phyloP scores from a whole-genome alignment of 2,113 vertebrate genomes.

The Phoxinus phoxinus region DNA sequence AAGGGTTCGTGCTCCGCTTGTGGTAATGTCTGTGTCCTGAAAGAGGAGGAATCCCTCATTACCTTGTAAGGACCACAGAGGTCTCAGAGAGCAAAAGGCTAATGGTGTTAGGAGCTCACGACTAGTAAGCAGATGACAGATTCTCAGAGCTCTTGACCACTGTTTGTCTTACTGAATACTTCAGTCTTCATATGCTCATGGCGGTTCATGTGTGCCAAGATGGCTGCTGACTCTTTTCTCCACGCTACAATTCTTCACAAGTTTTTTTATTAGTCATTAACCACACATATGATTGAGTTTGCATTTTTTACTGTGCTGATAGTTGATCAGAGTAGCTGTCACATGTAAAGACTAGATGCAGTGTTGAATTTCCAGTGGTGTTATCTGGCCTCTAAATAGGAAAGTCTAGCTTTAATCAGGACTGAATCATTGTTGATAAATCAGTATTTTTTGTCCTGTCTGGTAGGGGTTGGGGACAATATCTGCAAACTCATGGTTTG shows the following conservation, averaged over 20 bases:
- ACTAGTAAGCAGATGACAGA: conserved; percentile 52
- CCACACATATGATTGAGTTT: background rate
- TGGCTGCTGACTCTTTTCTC: background rate
- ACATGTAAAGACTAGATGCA: background rate
- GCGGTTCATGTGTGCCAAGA: background rate
- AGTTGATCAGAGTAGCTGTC: background rate
- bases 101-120: conserved; percentile 57
- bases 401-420: background rate
- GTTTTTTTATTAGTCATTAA: background rate
- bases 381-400: background rate
- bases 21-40: background rate
- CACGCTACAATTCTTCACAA: background rate
- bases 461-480: too few species aligned
- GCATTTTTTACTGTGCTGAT: background rate
- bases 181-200: background rate
- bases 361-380: background rate
- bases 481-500: too few species aligned
- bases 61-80: conserved; percentile 42
- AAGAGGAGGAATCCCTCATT: conserved; percentile 35
- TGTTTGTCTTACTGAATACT: conserved; percentile 28
- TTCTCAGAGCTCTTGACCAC: conserved; percentile 32
- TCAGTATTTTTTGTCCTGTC: too few species aligned
- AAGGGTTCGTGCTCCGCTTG: background rate
- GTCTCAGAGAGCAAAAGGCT: conserved; percentile 43
- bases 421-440: too few species aligned